These are phyloP conservation scores for Dendronephthya gigantea DNA, from an alignment of 64 coral and sea anemone genomes.

Conservation along the genomic window DNA sequence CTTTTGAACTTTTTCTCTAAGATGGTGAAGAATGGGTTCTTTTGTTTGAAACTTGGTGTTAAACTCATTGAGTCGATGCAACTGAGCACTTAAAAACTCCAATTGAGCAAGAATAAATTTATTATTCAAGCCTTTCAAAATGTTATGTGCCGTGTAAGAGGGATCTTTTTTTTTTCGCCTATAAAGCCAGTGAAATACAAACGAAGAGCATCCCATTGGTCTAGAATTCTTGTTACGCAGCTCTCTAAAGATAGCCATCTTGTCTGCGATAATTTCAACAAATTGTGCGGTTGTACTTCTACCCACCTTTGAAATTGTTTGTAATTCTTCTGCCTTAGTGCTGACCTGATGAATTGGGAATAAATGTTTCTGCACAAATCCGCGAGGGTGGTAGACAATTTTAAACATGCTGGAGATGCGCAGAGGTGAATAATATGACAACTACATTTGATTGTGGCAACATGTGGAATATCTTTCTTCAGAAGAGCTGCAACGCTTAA, in stretches of 20 bases:
- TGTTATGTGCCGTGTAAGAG: background rate
- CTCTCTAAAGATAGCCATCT: background rate
- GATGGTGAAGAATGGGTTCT: background rate
- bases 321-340: background rate
- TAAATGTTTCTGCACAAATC: background rate
- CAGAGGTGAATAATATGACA: background rate
- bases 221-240: background rate
- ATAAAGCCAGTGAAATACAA: background rate
- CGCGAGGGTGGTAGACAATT: background rate
- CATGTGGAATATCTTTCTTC: background rate
- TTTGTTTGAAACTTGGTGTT: constrained; percentile 1
- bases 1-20: background rate
- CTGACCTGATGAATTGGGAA: background rate
- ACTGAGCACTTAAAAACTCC: constrained; percentile 11
- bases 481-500: background rate
- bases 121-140: background rate
- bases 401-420: background rate
- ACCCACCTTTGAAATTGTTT: background rate
- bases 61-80: background rate
- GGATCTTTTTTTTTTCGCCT: background rate
- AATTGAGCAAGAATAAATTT: background rate
- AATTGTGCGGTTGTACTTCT: background rate
- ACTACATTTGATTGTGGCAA: background rate
- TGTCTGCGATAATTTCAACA: background rate
- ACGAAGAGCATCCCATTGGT: background rate